Evolutionary conservation across 2,797 vertebrate genomes (phyloP).

Genomic region (Scolopax rusticola): DNA sequence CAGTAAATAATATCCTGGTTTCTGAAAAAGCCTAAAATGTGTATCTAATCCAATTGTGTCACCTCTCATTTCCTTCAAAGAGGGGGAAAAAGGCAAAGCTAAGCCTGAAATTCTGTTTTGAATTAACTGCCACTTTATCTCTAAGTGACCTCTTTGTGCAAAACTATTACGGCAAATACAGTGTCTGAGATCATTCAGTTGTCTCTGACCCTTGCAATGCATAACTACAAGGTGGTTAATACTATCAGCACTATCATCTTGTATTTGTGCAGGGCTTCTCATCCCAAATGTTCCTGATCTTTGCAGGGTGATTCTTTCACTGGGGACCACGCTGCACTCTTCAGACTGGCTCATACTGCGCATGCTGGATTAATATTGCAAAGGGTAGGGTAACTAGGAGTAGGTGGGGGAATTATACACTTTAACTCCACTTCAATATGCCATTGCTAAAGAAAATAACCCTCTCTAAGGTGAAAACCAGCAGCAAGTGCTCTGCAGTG

Average conservation of each 20-base stretch:
- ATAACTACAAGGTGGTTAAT: constrained; percentile 14
- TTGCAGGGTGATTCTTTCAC: neutral
- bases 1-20: constrained; percentile 30
- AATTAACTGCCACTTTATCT: constrained; percentile 63
- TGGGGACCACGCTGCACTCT: neutral
- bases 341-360: neutral
- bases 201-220: neutral
- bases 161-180: constrained; percentile 45
- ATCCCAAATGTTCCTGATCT: neutral
- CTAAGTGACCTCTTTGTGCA: constrained; percentile 57
- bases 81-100: neutral
- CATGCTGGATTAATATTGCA: neutral
- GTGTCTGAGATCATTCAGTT: constrained; percentile 25
- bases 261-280: neutral
- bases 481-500: neutral
- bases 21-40: constrained; percentile 45
- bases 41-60: constrained; percentile 49
- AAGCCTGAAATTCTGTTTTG: constrained; percentile 44
- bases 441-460: neutral
- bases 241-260: constrained; percentile 31
- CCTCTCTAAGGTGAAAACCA: neutral
- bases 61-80: constrained; percentile 57
- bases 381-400: neutral
- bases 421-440: neutral
- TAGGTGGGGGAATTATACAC: neutral